Evolutionary conservation across 2,888 invertebrate species (phyloP).

Genomic region (Noctua fimbriata): DNA sequence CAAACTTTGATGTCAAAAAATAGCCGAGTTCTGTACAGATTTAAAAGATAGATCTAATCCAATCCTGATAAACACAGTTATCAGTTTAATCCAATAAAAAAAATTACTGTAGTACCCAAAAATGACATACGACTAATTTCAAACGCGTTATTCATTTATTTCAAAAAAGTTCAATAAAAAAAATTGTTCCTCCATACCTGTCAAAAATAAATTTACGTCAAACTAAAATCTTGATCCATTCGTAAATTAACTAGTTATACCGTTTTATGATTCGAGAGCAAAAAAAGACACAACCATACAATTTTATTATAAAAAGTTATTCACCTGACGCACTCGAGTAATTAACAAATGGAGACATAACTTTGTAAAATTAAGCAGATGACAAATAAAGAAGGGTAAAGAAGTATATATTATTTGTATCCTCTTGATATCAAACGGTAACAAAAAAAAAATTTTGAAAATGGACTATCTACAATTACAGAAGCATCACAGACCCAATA

Average conservation of each 20-base stretch:
- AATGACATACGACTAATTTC: too few species aligned
- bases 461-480: background rate
- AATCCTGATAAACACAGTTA: too few species aligned
- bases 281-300: slow-evolving; percentile 22
- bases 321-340: slow-evolving; percentile 29
- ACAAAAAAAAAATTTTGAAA: too few species aligned
- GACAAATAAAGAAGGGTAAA: background rate
- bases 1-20: too few species aligned
- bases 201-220: background rate
- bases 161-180: too few species aligned
- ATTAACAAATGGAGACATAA: slow-evolving; percentile 31
- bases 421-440: background rate
- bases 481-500: background rate
- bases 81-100: too few species aligned
- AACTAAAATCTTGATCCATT: slow-evolving; percentile 31
- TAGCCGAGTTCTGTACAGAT: too few species aligned
- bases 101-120: too few species aligned
- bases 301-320: slow-evolving; percentile 37
- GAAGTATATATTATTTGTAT: too few species aligned
- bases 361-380: background rate
- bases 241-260: slow-evolving; percentile 39
- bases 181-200: background rate
- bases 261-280: slow-evolving; percentile 30
- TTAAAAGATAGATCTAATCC: too few species aligned
- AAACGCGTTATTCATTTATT: background rate